Conservation (phyloP, 2,888 invertebrate species). For the Hirtodrosophila histrioides region DNA sequence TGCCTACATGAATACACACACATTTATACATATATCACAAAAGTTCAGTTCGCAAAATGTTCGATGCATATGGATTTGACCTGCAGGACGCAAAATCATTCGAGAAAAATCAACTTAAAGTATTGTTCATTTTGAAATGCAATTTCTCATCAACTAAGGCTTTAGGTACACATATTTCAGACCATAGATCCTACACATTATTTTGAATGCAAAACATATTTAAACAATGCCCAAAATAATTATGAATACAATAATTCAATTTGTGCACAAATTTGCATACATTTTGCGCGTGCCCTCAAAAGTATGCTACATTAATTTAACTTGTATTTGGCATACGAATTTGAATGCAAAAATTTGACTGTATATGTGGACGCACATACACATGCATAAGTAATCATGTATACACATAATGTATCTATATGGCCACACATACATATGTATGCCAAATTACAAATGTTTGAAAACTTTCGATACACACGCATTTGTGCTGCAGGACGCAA, state of each 20-base stretch:
- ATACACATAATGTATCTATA: not conserved
- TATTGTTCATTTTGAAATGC: too few relatives aligned
- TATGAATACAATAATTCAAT: not conserved
- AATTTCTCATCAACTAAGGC: too few relatives aligned
- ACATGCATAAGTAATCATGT: not conserved
- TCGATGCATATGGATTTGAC: too few relatives aligned
- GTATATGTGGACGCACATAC: constrained; percentile 7
- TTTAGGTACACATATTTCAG: too few relatives aligned
- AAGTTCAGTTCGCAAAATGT: too few relatives aligned
- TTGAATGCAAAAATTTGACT: constrained; percentile 9
- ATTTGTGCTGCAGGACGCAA: constrained; percentile 44
- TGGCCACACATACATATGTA: constrained; percentile 1
- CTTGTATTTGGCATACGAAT: constrained; percentile 15
- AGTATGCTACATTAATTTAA: constrained; percentile 44
- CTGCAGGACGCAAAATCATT: too few relatives aligned
- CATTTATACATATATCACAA: too few relatives aligned
- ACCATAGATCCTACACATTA: too few relatives aligned
- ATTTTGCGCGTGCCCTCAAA: constrained; percentile 12
- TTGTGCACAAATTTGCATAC: not conserved
- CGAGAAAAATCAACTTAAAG: too few relatives aligned
- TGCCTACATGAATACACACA: too few relatives aligned
- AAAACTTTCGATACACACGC: constrained; percentile 40
- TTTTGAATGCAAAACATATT: too few relatives aligned
- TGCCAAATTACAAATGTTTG: constrained; percentile 36
- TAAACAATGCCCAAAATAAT: not conserved